These are phyloP conservation scores for Trematomus loennbergii DNA, from an alignment of 2,113 vertebrate species.

Conservation along the genomic window DNA sequence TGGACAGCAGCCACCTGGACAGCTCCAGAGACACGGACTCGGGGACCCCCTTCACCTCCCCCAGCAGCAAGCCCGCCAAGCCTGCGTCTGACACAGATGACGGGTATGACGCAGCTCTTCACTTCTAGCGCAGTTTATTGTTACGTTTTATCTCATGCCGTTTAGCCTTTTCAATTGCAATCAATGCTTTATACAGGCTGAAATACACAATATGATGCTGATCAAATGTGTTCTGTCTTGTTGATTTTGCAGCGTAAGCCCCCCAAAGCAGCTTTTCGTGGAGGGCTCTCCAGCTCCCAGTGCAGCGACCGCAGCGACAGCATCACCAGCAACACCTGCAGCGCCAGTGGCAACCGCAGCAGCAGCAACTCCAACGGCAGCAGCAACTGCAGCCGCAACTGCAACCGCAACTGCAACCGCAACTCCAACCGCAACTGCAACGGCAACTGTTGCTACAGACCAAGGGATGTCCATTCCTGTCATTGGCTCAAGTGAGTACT, in stretches of 20 bases:
- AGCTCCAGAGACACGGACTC: slow-evolving; percentile 88
- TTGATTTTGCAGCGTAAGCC: slow-evolving; percentile 64
- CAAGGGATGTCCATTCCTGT: slow-evolving; percentile 86
- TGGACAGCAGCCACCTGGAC: slow-evolving; percentile 88
- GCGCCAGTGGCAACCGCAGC: background rate
- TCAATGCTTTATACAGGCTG: background rate
- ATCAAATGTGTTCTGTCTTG: background rate
- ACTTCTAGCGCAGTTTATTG: background rate
- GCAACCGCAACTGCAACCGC: background rate
- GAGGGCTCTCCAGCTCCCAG: slow-evolving; percentile 74
- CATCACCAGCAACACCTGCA: no score
- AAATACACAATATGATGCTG: background rate
- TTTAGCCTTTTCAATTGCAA: background rate
- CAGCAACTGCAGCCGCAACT: slow-evolving; percentile 1
- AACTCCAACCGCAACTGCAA: slow-evolving; percentile 34
- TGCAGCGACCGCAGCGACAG: slow-evolving; percentile 23
- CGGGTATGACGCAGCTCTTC: slow-evolving; percentile 75
- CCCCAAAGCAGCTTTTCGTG: slow-evolving; percentile 77
- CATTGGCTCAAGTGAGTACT: slow-evolving; percentile 86
- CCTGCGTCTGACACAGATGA: slow-evolving; percentile 81
- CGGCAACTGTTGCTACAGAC: slow-evolving; percentile 69
- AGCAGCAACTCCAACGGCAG: slow-evolving; percentile 27
- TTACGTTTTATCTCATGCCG: no score
- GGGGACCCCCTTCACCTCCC: slow-evolving; percentile 86
- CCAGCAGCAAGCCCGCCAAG: slow-evolving; percentile 82